Evolutionary conservation across 2,113 vertebrate genomes (phyloP).

Genomic region (Burhinus oedicnemus): DNA sequence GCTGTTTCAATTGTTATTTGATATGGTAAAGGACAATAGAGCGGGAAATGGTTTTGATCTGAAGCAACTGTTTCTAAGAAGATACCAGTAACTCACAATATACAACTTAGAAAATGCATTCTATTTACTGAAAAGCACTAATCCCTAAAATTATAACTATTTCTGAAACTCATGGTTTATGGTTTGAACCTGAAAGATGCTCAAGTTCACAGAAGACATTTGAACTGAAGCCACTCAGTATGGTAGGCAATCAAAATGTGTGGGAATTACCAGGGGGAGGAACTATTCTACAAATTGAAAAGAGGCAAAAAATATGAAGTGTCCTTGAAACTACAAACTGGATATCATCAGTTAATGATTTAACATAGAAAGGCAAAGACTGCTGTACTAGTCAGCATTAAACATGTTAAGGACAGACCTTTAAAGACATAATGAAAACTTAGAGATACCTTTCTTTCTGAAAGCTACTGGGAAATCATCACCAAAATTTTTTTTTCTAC

Average conservation of each 20-base stretch:
- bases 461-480: background rate
- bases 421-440: background rate
- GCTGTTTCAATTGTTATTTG: conserved; percentile 84
- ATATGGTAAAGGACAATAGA: conserved; percentile 80
- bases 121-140: conserved; percentile 5
- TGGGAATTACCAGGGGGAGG: conserved; percentile 28
- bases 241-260: conserved; percentile 10
- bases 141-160: conserved; percentile 45
- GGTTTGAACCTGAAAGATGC: background rate
- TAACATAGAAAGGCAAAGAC: background rate
- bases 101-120: conserved; percentile 13
- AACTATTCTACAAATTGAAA: conserved; percentile 22
- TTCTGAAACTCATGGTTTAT: conserved; percentile 17
- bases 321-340: conserved; percentile 26
- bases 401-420: background rate
- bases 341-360: background rate
- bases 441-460: background rate
- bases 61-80: conserved; percentile 83
- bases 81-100: conserved; percentile 80
- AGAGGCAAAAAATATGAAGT: conserved; percentile 6
- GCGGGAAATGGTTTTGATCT: conserved; percentile 69
- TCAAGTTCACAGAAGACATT: conserved; percentile 14
- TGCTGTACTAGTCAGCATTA: background rate
- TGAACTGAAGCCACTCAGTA: background rate
- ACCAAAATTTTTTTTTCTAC: background rate